phyloP scores from a whole-genome alignment of 2,797 vertebrate species.

The Danionella dracula region DNA sequence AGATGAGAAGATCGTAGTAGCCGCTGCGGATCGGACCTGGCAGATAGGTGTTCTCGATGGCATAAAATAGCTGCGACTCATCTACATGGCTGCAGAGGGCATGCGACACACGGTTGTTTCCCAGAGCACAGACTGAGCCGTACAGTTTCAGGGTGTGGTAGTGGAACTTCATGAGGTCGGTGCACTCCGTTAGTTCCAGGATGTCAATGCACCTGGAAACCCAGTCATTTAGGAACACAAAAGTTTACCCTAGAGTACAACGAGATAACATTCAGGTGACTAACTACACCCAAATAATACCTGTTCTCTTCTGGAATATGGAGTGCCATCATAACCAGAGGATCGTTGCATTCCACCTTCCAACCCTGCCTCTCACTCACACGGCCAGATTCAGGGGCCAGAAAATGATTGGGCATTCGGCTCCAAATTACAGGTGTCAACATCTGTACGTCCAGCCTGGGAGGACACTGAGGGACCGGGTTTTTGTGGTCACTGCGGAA shows the following conservation, averaged over 20 bases:
- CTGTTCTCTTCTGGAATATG: slow-evolving; percentile 92
- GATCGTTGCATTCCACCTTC: slow-evolving; percentile 80
- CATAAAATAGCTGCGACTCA: slow-evolving; percentile 87
- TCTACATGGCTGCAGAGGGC: slow-evolving; percentile 93
- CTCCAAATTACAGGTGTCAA: slow-evolving; percentile 91
- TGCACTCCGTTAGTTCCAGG: slow-evolving; percentile 84
- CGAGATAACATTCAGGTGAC: too few species aligned
- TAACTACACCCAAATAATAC: too few species aligned
- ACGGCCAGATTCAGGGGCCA: slow-evolving; percentile 72
- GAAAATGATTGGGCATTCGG: slow-evolving; percentile 87
- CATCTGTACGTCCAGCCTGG: slow-evolving; percentile 80
- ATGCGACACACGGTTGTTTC: slow-evolving; percentile 94
- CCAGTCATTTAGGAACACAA: too few species aligned
- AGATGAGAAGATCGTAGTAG: slow-evolving; percentile 91
- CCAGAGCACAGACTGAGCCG: slow-evolving; percentile 87
- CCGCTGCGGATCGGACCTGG: slow-evolving; percentile 84
- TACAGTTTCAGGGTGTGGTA: slow-evolving; percentile 88
- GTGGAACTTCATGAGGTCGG: slow-evolving; percentile 86
- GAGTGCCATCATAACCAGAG: slow-evolving; percentile 89
- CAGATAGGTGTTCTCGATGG: slow-evolving; percentile 85
- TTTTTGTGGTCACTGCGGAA: slow-evolving; percentile 90
- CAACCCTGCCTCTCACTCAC: slow-evolving; percentile 81
- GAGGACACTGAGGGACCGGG: slow-evolving; percentile 85
- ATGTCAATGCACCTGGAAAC: slow-evolving; percentile 83
- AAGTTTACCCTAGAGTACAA: too few species aligned